These are phyloP conservation scores for Ctenopoma kingsleyae DNA, from an alignment of 2,797 vertebrate species.

Conservation along the genomic window DNA sequence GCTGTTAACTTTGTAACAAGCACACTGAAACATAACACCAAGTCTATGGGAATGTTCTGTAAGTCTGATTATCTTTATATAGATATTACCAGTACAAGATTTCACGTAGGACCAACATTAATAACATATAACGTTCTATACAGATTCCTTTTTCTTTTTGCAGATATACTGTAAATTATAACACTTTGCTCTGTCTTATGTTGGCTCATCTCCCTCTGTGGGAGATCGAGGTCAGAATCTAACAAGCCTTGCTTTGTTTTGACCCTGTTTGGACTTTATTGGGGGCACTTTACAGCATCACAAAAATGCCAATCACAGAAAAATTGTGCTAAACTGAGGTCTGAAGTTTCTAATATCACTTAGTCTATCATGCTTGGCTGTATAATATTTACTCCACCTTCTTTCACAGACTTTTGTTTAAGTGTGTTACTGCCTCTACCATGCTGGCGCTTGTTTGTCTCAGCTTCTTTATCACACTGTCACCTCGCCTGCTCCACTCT, in stretches of 20 bases:
- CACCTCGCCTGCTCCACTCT: slow-evolving; percentile 58
- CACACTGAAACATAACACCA: too few species aligned
- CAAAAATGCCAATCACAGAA: neutral
- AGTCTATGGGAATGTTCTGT: too few species aligned
- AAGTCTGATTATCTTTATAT: too few species aligned
- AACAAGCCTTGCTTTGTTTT: slow-evolving; percentile 1
- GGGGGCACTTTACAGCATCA: neutral
- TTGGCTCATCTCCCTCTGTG: neutral
- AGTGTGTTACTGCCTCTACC: slow-evolving; percentile 25
- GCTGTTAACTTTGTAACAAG: neutral
- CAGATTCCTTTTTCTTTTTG: neutral
- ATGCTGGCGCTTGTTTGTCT: slow-evolving; percentile 37
- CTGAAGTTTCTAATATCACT: slow-evolving; percentile 8
- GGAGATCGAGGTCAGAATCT: neutral
- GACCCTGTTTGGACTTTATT: neutral
- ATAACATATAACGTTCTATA: too few species aligned
- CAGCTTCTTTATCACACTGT: slow-evolving; percentile 57
- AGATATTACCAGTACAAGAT: too few species aligned
- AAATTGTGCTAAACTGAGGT: slow-evolving; percentile 5
- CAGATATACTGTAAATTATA: neutral
- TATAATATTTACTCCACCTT: slow-evolving; percentile 23
- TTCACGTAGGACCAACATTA: too few species aligned
- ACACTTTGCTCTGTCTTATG: neutral
- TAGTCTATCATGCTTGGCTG: slow-evolving; percentile 17
- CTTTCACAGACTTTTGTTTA: slow-evolving; percentile 31